Evolutionary conservation across 2,113 vertebrate genomes (phyloP), one percentile per base, ranked within the genome.

Genomic region (Dolichallabes microphthalmus): DNA sequence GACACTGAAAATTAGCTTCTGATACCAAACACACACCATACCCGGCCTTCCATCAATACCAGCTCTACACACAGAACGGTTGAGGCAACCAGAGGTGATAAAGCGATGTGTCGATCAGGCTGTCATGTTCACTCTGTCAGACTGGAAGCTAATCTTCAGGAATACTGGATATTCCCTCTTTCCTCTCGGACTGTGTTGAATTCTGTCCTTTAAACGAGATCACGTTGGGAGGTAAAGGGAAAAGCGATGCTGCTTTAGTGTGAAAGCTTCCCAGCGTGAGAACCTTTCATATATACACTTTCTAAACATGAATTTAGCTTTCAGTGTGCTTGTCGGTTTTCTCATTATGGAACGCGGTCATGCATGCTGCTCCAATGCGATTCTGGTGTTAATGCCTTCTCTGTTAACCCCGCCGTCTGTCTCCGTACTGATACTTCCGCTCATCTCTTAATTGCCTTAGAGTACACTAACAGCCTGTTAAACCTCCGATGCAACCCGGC

Each of bases 401-500:
- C 87, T 3, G 5, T 13, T 60, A 82, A 60, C 20, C 83, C 83
- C 87, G 79, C 32, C 13, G 7, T 81, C 58, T 52, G 86, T 73
- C 74, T 73, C 80, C 32, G 20, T 61, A n/a, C 75, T 55, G 74
- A 7, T 4, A 90, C 77, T n/a, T 6, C 87, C 93, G 84, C 88
- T 89, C 93, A 92, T 92, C 71, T 27, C 25, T 15, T 90, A 93
- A 95, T 93, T 93, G 91, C 90, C 89, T 77, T 86, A 85, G 85
- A 90, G 87, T 86, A 74, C 78, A 88, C 89, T 93, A 94, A 94
- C 93, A 89, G 92, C 88, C 88, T 92, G 85, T 88, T 92, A 94
- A 92, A 93, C 92, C 92, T 93, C 90, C 83, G 83, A 89, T 4
- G 30, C 53, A 22, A 71, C 39, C 71, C 39, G 2, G 20, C 39